Base-by-base conservation (phyloP, 2,888 invertebrate species). In the Hedychridium roseum region DNA sequence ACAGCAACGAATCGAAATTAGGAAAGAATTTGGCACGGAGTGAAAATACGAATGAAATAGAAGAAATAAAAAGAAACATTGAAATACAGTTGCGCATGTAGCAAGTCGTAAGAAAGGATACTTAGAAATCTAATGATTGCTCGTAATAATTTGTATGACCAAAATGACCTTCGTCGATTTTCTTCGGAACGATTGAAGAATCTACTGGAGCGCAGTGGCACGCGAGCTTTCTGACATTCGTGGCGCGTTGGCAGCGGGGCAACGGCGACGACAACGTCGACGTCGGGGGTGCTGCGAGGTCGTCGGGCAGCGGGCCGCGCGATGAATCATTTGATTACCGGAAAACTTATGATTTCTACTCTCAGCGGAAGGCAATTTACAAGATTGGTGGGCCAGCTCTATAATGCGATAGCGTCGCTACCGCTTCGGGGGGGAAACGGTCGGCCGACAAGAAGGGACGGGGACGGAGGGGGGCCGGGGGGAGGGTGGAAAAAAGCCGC, bases 241-340 rank as follows among this genome's bases (percentile, higher is more conserved):
- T 32, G 41, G 14, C 41, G 42, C 32, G 41, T 45, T n/a, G 23
- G 31, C 23, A 18, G 42, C 26, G 26, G 11, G 36, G 20, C 31
- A 23, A 41, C 41, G n/a, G 45, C 37, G 37, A 14, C 12, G 31
- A 31, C n/a, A 18, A 7, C 28, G n/a, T 28, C 31, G 14, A 31
- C 6, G 21, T 36, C 36, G n/a, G n/a, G n/a, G n/a, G n/a, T n/a
- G n/a, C n/a, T n/a, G n/a, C n/a, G n/a, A n/a, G n/a, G n/a, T n/a
- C 40, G 41, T 51, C 44, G 32, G 45, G 30, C 37, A 20, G 46
- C 41, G 23, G 20, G 23, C n/a, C n/a, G 53, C 28, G 41, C 65
- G 51, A 61, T 64, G 64, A 60, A 68, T 67, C 59, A 68, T 68
- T 68, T 60, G 68, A 68, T 64, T 66, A 64, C 54, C 50, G 51